Conservation (phyloP, 2,888 invertebrate species). For the Eustalomyia histrio region DNA sequence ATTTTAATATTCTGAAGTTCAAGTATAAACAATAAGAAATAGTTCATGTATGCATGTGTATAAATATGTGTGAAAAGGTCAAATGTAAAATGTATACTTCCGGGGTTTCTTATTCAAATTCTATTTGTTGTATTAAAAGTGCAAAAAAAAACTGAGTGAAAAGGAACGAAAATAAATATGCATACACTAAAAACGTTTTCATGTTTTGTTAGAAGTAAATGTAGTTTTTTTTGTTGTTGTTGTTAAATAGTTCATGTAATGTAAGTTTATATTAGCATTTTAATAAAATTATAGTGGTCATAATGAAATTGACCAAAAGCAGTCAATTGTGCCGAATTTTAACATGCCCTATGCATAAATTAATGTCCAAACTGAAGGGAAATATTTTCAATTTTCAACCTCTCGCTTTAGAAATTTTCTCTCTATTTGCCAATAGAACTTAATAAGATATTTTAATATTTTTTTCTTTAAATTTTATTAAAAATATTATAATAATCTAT, state of each 20-base stretch:
- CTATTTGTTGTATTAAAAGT: not conserved
- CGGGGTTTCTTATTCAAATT: not conserved
- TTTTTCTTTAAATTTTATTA: too few species aligned
- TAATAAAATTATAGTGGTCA: not conserved
- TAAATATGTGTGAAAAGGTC: not conserved
- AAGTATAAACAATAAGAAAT: not conserved
- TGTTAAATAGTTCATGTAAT: too few species aligned
- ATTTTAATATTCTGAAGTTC: not conserved
- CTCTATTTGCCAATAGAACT: too few species aligned
- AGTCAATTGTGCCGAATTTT: too few species aligned
- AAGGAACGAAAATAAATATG: not conserved
- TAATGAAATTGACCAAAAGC: too few species aligned
- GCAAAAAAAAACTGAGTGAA: not conserved
- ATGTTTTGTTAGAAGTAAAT: not conserved
- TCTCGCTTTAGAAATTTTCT: too few species aligned
- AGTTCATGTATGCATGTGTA: not conserved
- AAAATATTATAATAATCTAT: too few species aligned
- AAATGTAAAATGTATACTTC: constrained; percentile 4
- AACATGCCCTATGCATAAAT: too few species aligned
- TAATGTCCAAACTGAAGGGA: too few species aligned
- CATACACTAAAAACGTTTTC: not conserved
- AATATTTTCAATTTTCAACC: too few species aligned
- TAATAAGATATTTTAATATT: too few species aligned
- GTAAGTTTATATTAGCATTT: not conserved
- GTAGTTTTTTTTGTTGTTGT: not conserved